These are phyloP conservation scores for Poeciliopsis occidentalis DNA, from an alignment of 2,113 vertebrate genomes.

Conservation along the genomic window DNA sequence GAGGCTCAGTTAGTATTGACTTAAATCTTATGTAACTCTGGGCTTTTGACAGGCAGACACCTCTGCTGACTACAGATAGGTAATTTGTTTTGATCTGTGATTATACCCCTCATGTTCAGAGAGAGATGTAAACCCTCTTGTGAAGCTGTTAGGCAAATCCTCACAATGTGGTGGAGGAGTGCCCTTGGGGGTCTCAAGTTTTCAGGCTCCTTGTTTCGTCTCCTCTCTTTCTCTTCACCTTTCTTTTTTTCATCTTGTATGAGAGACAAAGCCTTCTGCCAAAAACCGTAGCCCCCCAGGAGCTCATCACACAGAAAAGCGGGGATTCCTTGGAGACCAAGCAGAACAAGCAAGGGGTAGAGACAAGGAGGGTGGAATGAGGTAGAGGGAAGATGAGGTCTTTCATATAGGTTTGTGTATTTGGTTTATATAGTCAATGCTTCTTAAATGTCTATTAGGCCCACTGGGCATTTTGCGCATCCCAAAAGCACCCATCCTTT, in stretches of 20 bases:
- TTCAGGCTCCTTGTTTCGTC: conserved; percentile 69
- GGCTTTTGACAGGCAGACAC: conserved; percentile 77
- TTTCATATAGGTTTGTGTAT: conserved; percentile 58
- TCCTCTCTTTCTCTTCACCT: conserved; percentile 61
- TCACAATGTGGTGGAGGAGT: conserved; percentile 75
- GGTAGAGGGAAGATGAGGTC: conserved; percentile 40
- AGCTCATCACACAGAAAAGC: conserved; percentile 79
- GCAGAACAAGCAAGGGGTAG: conserved; percentile 39
- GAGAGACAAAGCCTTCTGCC: conserved; percentile 83
- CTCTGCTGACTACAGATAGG: conserved; percentile 82
- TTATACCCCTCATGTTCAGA: conserved; percentile 79
- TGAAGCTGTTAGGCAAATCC: conserved; percentile 84
- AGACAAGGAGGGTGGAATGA: conserved; percentile 34
- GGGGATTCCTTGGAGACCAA: conserved; percentile 65
- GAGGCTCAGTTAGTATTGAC: conserved; percentile 75
- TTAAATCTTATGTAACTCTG: conserved; percentile 81
- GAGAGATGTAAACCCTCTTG: conserved; percentile 83
- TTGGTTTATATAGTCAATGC: conserved; percentile 66
- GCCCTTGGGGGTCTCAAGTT: conserved; percentile 77
- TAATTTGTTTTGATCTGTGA: conserved; percentile 85
- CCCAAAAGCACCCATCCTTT: conserved; percentile 78
- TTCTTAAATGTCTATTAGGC: conserved; percentile 67
- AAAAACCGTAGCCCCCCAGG: conserved; percentile 78
- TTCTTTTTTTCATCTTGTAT: conserved; percentile 64
- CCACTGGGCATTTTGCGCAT: conserved; percentile 59